These are phyloP conservation scores for Erythrocebus patas DNA, from an alignment of 2,113 vertebrate species.

Conservation along the genomic window DNA sequence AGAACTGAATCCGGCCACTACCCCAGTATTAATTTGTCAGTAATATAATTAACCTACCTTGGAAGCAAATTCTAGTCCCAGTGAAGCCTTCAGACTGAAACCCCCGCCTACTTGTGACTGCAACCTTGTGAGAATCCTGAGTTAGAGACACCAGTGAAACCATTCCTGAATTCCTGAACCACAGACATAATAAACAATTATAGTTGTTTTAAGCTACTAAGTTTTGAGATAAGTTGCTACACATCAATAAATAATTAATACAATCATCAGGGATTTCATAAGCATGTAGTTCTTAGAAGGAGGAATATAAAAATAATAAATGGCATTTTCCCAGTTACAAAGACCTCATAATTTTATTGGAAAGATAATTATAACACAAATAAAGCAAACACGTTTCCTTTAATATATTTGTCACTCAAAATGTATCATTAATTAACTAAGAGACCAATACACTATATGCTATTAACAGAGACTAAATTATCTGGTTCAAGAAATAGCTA, in stretches of 20 bases:
- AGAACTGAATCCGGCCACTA: not conserved
- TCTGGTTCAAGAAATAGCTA: not conserved
- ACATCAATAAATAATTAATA: not conserved
- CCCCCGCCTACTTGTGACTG: not conserved
- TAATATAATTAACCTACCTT: not conserved
- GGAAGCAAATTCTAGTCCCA: not conserved
- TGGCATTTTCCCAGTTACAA: not conserved
- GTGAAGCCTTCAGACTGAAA: not conserved
- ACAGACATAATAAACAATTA: not conserved
- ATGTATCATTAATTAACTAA: not conserved
- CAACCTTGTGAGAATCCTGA: not conserved
- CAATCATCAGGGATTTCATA: not conserved
- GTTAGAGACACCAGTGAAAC: not conserved
- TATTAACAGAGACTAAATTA: not conserved
- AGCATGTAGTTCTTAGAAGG: not conserved
- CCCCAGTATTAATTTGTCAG: not conserved
- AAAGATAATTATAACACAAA: not conserved
- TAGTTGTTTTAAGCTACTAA: not conserved
- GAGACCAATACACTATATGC: not conserved
- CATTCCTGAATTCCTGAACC: not conserved
- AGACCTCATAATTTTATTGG: not conserved
- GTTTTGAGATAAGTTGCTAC: not conserved
- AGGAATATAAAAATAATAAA: not conserved
- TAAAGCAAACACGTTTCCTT: not conserved
- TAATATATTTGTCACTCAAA: not conserved